A percentile compares a stretch with the other conserved stretches of the same genome.
phyloP scores from a whole-genome alignment of 1,140 invertebrate species.

The Sinonovacula constricta region DNA sequence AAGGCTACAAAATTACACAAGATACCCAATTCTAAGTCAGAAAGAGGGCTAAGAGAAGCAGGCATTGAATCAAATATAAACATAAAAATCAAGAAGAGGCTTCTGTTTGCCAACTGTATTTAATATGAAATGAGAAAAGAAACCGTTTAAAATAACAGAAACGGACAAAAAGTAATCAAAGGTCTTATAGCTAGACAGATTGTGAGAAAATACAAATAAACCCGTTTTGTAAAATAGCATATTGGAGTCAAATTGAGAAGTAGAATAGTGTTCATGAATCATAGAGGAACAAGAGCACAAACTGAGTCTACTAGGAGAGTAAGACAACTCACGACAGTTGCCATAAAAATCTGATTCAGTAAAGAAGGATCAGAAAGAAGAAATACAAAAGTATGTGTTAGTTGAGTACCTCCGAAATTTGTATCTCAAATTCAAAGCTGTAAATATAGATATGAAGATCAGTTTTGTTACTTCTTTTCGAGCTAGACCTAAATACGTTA shows the following conservation, averaged over 20 bases:
- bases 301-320: neutral
- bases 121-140: too few species aligned
- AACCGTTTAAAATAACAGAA: too few species aligned
- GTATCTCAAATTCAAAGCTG: slow-evolving; percentile 29
- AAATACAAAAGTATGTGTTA: slow-evolving; percentile 33
- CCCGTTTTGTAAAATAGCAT: slow-evolving; percentile 9
- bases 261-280: too few species aligned
- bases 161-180: slow-evolving; percentile 6
- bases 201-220: slow-evolving; percentile 26
- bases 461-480: slow-evolving; percentile 33
- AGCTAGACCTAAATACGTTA: slow-evolving; percentile 17
- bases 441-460: slow-evolving; percentile 4
- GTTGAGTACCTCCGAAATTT: slow-evolving; percentile 24
- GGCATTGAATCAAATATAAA: too few species aligned
- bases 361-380: slow-evolving; percentile 8
- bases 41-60: too few species aligned
- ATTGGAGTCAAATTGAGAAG: too few species aligned
- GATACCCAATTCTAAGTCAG: too few species aligned
- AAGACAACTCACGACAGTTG: slow-evolving; percentile 9
- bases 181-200: slow-evolving; percentile 10
- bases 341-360: slow-evolving; percentile 8
- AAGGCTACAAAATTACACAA: too few species aligned
- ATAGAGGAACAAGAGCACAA: too few species aligned
- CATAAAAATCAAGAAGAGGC: too few species aligned
- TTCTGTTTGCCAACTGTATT: too few species aligned